Base-by-base conservation (phyloP, 2,797 vertebrate genomes). In the Synaphobranchus kaupii region DNA sequence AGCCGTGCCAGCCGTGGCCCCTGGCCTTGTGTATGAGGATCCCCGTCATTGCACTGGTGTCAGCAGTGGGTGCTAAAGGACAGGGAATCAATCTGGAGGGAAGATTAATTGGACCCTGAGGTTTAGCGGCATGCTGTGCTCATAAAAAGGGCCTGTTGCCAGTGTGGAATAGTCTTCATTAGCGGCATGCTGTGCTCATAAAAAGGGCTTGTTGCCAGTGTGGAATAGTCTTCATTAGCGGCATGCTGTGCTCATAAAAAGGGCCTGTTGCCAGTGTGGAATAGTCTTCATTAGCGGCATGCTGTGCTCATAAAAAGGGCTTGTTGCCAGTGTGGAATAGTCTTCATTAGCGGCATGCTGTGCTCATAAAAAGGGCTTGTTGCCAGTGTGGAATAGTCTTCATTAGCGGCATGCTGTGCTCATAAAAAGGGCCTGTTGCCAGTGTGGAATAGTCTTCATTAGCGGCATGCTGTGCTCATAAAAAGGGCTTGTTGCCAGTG, bases 211-310 rank as follows among this genome's bases (percentile, higher is more conserved):
- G 73, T 87, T 76, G 47, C 83, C 85, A 39, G 54, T 50, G 31
- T 85, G 86, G 60, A 71, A 87, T 85, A 84, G 81, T 60, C 83
- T 85, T 84, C 88, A 85, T 89, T n/a, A n/a, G n/a, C n/a, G n/a
- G n/a, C n/a, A n/a, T n/a, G n/a, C n/a, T n/a, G n/a, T n/a, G 73
- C 44, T 87, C 86, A 86, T 87, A 76, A 81, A 88, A 87, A 86
- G 76, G 66, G 80, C 84, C 85, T 87, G 73, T 87, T 76, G 47
- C 83, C 85, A 39, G 54, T 50, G 31, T 85, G 86, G 60, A 71
- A 87, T 85, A 84, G 81, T 60, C 83, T 85, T 84, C 88, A 85
- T 89, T n/a, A n/a, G n/a, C n/a, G n/a, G n/a, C n/a, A n/a, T n/a
- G n/a, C n/a, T n/a, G n/a, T n/a, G 73, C 44, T 87, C 86, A 86